These are phyloP conservation scores for Enteromius afrohamiltoni DNA, from an alignment of 2,797 vertebrate genomes.

Conservation along the genomic window DNA sequence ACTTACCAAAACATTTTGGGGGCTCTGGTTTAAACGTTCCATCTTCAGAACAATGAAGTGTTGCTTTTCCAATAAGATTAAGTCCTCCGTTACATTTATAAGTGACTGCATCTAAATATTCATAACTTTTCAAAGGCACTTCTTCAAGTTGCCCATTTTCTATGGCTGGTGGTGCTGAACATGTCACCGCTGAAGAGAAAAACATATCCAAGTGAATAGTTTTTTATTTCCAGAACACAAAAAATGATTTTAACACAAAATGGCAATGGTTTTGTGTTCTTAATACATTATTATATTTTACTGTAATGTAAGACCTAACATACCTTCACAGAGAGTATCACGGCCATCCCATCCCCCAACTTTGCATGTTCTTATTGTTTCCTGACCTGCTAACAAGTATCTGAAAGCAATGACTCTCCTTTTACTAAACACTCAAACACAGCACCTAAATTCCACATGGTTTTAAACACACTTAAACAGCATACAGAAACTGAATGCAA, in stretches of 20 bases:
- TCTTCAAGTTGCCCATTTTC: not conserved
- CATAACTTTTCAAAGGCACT: fast-evolving
- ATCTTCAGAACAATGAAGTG: not conserved
- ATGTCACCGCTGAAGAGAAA: slow-evolving; percentile 39
- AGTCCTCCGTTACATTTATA: not conserved
- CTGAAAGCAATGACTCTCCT: slow-evolving; percentile 8
- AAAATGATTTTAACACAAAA: too few species aligned
- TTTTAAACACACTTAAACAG: not conserved
- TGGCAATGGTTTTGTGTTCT: too few species aligned
- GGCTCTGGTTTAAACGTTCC: slow-evolving; percentile 34
- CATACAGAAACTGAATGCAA: not conserved
- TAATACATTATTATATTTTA: too few species aligned
- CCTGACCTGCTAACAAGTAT: not conserved
- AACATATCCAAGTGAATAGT: not conserved
- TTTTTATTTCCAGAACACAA: too few species aligned
- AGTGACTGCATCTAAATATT: not conserved
- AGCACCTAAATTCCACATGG: not conserved
- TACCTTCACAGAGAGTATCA: slow-evolving; percentile 52
- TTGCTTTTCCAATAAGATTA: not conserved
- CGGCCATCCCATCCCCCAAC: slow-evolving; percentile 52
- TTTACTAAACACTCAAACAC: not conserved
- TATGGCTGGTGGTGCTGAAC: not conserved
- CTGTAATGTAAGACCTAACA: not conserved
- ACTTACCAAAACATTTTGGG: slow-evolving; percentile 52
- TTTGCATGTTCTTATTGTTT: slow-evolving; percentile 5